A percentile compares a stretch with the other conserved stretches of the same genome.
Conservation (phyloP, 2,888 invertebrate species). For the Marronus borbonicus region DNA sequence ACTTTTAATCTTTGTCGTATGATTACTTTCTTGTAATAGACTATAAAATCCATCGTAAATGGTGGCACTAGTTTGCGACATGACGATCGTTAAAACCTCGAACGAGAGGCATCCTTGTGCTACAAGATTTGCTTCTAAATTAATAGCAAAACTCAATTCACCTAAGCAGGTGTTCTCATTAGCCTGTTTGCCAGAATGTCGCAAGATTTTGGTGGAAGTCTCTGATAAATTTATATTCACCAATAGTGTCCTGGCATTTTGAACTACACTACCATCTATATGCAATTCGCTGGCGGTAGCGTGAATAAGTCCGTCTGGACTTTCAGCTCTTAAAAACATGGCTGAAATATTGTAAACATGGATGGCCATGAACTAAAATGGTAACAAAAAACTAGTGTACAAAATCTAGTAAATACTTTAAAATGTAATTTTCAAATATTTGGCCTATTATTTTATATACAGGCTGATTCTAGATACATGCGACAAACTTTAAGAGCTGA, state of each 20-base stretch:
- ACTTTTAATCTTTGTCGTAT: neutral
- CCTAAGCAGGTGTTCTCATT: slow-evolving; percentile 77
- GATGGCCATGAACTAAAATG: slow-evolving; percentile 85
- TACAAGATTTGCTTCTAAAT: slow-evolving; percentile 83
- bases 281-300: slow-evolving; percentile 80
- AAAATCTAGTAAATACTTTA: no score
- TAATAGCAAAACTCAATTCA: slow-evolving; percentile 82
- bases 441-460: no score
- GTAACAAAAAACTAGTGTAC: neutral
- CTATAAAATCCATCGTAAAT: slow-evolving; percentile 76
- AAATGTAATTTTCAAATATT: no score
- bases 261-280: slow-evolving; percentile 80
- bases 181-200: slow-evolving; percentile 69
- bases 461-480: no score
- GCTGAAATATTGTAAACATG: slow-evolving; percentile 83
- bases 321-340: slow-evolving; percentile 76
- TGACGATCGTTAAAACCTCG: slow-evolving; percentile 81
- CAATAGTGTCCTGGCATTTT: slow-evolving; percentile 79
- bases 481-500: no score
- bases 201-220: slow-evolving; percentile 76
- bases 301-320: slow-evolving; percentile 80
- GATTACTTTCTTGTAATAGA: slow-evolving; percentile 69
- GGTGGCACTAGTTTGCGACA: slow-evolving; percentile 74
- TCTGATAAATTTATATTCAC: slow-evolving; percentile 82
- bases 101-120: slow-evolving; percentile 90